Base-by-base conservation (phyloP, 2,888 invertebrate genomes). In the Tetragonisca angustula region DNA sequence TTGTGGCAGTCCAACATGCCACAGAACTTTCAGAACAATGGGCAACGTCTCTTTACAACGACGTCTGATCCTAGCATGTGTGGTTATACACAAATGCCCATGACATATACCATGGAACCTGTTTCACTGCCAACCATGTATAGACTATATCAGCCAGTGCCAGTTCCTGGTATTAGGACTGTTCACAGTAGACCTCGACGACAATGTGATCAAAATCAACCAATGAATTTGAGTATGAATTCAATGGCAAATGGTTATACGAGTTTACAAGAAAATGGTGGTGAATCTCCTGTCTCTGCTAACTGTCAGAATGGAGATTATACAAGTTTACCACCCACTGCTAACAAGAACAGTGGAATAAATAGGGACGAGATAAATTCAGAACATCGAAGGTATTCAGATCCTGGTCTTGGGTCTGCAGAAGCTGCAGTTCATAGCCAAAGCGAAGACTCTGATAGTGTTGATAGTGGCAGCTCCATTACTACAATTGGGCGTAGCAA, bases 291-390 rank as follows among this genome's bases (percentile, higher is more conserved):
- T 9, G 84, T 90, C 56, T 88, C 90, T 11, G 70, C 82, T 50
- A 85, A 83, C 2, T 91, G 92, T 88, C 91, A 93, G 73, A 94
- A 94, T 59, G 95, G 94, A 62, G 95, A 96, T 85, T 96, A 95
- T 85, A 95, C 97, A 69, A 97, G 97, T 92, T 93, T 97, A 83
- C 97, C 97, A 49, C 97, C 97, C 0, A 96, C 96, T 79, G 96
- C 97, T 69, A 96, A 96, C 11, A 95, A 95, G 13, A 95, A 95
- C 92, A 95, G 95, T 72, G 92, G 94, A 0, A 76, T 86, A 85
- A 94, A 95, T 87, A 92, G 93, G 13, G 95, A 95, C 82, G 96
- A 96, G 84, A 91, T 94, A 62, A 96, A 95, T 88, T 95, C 94
- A 0, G 95, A 95, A 84, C 96, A 95, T 88, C 95, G 97, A 81